Base-by-base conservation (phyloP, 64 coral and sea anemone genomes). In the Anthopleura sola region DNA sequence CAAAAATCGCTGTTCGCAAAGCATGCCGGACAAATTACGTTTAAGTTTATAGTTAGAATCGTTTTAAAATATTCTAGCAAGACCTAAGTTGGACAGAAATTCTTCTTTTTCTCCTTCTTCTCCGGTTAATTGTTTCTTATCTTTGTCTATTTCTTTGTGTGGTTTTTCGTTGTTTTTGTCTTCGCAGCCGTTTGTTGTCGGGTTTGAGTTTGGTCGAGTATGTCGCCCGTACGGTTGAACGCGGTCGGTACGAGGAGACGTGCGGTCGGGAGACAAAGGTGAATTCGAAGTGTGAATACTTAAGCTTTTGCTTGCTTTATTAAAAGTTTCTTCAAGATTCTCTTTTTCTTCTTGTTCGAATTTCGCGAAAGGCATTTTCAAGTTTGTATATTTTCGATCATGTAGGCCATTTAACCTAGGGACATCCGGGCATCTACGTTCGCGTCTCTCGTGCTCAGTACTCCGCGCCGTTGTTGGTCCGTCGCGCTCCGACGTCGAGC, bases 81-180 rank as follows among this genome's bases (percentile, higher is more conserved):
- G 89, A 48, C 89, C 89, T 48, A 91, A 80, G 17, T 74, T 91
- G 28, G 85, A 91, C 17, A 91, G 84, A 80, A 91, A 91, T 26
- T 91, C 89, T 55, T 91, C 89, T 24, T 91, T 91, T 19, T 55
- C 89, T 28, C 85, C 89, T 24, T 91, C 89, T 48, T 78, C 83
- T 21, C 32, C 85, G 24, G 20, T 86, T 31, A 56, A 71, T 39
- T 86, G 54, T n/a, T 66, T 81, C 60, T 64, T 91, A 75, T 26
- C 84, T 55, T 47, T 85, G 12, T 49, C 85, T 9, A 23, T 48
- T 38, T 44, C 44, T 79, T 47, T 26, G 44, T 44, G 2, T 32
- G 68, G 36, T 60, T 90, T 90, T 26, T 85, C 49, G 36, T 84
- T 75, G 15, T 33, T 34, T 90, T 78, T 84, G 11, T 53, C 32